These are phyloP conservation scores for Paedocypris micromegethes DNA, from an alignment of 2,797 vertebrate species.

Conservation along the genomic window DNA sequence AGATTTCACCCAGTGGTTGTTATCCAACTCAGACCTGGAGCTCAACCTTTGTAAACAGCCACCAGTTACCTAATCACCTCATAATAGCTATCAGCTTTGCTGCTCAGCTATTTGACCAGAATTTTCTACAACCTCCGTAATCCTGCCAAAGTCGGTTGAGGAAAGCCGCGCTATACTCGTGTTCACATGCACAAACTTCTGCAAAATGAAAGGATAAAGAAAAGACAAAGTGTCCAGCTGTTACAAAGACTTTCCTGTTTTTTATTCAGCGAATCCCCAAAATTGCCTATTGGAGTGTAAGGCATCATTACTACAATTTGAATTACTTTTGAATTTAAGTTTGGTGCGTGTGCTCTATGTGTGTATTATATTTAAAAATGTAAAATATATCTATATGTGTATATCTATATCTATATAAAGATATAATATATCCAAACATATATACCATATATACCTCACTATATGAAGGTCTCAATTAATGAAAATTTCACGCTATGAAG, in stretches of 20 bases:
- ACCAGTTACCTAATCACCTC: slow-evolving; percentile 49
- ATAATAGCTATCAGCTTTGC: slow-evolving; percentile 47
- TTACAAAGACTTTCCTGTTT: slow-evolving; percentile 17
- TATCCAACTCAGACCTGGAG: slow-evolving; percentile 35
- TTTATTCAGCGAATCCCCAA: slow-evolving; percentile 36
- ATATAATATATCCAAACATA: no score
- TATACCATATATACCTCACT: no score
- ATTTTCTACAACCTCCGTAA: slow-evolving; percentile 35
- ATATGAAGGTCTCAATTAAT: no score
- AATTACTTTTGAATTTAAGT: no score
- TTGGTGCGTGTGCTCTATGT: no score
- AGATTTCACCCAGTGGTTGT: slow-evolving; percentile 38
- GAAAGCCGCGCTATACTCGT: slow-evolving; percentile 21
- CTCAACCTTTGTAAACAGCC: slow-evolving; percentile 48
- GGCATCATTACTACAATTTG: slow-evolving; percentile 3
- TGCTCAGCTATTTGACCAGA: slow-evolving; percentile 40
- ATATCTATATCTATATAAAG: no score
- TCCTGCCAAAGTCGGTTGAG: slow-evolving; percentile 32
- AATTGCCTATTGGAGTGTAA: slow-evolving; percentile 27
- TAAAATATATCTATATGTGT: no score
- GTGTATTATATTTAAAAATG: no score
- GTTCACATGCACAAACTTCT: slow-evolving; percentile 35
- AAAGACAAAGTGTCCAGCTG: slow-evolving; percentile 25
- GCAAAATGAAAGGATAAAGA: slow-evolving; percentile 29
- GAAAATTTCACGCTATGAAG: no score